These are phyloP conservation scores for Penelope pileata DNA, from an alignment of 2,113 vertebrate genomes.

Conservation along the genomic window DNA sequence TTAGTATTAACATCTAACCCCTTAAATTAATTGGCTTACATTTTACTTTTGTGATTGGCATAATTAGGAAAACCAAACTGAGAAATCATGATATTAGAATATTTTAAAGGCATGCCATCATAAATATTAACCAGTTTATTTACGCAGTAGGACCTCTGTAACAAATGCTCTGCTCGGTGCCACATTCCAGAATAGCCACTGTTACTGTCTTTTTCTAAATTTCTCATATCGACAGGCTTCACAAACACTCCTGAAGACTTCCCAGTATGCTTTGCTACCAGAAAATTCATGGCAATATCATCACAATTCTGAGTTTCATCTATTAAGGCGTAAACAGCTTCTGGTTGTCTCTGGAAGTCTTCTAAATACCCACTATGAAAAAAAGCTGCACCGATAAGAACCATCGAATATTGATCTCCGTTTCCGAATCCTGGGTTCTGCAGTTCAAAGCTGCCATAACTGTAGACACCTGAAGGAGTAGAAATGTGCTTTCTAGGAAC, in stretches of 20 bases:
- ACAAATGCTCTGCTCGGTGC: conserved; percentile 91
- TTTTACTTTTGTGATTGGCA: conserved; percentile 90
- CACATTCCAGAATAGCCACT: conserved; percentile 94
- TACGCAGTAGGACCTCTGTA: conserved; percentile 92
- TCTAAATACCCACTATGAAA: conserved; percentile 87
- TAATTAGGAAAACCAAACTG: conserved; percentile 96
- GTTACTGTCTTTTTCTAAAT: conserved; percentile 89
- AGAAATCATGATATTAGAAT: conserved; percentile 94
- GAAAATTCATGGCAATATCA: conserved; percentile 93
- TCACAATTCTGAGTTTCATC: conserved; percentile 96
- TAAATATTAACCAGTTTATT: conserved; percentile 89
- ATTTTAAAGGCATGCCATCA: conserved; percentile 88
- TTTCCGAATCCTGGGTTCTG: conserved; percentile 82
- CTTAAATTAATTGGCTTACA: conserved; percentile 48
- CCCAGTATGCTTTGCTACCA: conserved; percentile 78
- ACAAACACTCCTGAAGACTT: conserved; percentile 89
- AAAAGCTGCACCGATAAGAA: conserved; percentile 93
- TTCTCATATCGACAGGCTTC: conserved; percentile 90
- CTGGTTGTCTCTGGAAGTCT: conserved; percentile 87
- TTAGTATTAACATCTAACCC: background rate
- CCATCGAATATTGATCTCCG: conserved; percentile 93
- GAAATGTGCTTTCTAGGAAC: conserved; percentile 92
- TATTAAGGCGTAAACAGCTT: conserved; percentile 81
- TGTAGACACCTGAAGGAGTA: conserved; percentile 85
- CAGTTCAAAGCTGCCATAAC: conserved; percentile 91